Conservation (phyloP, 2,113 vertebrate species). For the Eclectus roratus region DNA sequence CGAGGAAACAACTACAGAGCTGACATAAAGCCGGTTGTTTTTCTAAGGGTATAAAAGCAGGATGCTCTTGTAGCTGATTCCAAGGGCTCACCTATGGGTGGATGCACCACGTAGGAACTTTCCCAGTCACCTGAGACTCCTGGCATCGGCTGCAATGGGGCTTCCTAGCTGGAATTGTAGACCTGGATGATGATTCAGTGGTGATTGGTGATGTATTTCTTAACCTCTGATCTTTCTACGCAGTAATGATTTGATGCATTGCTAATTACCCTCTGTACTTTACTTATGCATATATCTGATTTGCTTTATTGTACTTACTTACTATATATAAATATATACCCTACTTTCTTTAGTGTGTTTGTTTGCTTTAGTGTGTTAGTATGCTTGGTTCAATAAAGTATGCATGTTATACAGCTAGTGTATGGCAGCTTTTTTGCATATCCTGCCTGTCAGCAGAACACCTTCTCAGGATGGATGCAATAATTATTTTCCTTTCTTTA, state of each 20-base stretch:
- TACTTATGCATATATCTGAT: not conserved
- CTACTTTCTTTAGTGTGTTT: not conserved
- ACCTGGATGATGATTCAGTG: not conserved
- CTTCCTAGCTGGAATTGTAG: not conserved
- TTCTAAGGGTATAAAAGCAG: not conserved
- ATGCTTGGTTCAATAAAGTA: not conserved
- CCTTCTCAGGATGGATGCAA: not conserved
- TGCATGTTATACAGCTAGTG: not conserved
- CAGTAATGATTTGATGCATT: not conserved
- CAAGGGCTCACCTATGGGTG: not conserved
- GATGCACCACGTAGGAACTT: not conserved
- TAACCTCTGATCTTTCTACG: not conserved
- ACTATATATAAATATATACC: not conserved
- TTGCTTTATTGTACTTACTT: not conserved
- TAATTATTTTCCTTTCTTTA: conserved; percentile 11
- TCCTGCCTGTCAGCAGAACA: not conserved
- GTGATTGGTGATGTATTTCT: not conserved
- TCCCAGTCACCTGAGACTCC: not conserved
- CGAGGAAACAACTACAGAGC: not conserved
- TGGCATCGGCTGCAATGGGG: not conserved
- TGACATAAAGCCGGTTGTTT: not conserved
- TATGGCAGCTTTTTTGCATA: not conserved
- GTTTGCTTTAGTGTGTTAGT: not conserved
- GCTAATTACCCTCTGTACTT: not conserved
- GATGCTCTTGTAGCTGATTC: not conserved